Conservation (phyloP, 2,113 vertebrate species). For the Psettodes erumei region DNA sequence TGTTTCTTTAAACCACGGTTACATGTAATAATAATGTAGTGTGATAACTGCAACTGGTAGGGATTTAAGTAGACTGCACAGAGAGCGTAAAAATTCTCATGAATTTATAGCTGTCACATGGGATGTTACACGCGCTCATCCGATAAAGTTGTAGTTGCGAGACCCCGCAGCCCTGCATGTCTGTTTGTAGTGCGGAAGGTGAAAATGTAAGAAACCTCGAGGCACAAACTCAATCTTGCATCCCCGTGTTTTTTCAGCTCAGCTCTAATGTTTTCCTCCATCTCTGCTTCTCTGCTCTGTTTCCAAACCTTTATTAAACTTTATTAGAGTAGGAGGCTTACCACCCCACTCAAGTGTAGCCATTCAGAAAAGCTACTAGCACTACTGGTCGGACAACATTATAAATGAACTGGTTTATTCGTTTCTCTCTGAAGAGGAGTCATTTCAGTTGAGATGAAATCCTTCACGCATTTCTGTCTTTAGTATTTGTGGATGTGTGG, state of each 20-base stretch:
- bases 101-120: constrained; percentile 22
- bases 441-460: neutral
- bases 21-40: constrained; percentile 43
- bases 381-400: neutral
- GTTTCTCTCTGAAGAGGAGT: neutral
- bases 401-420: neutral
- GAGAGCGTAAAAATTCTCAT: constrained; percentile 18
- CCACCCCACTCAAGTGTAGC: too few species aligned
- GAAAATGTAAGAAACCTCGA: neutral
- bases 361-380: neutral
- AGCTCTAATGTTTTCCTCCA: neutral
- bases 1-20: constrained; percentile 20
- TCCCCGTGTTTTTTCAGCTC: constrained; percentile 20
- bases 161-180: neutral
- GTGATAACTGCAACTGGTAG: constrained; percentile 43
- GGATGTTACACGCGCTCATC: neutral
- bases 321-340: constrained; percentile 5
- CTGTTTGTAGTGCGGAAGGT: neutral
- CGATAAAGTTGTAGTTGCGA: constrained; percentile 11
- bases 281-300: neutral
- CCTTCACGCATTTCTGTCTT: neutral
- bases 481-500: neutral
- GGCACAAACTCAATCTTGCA: constrained; percentile 1
- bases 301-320: constrained; percentile 24
- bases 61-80: constrained; percentile 50